phyloP scores from a whole-genome alignment of 1,140 invertebrate genomes.

The Euborellia annulipes region DNA sequence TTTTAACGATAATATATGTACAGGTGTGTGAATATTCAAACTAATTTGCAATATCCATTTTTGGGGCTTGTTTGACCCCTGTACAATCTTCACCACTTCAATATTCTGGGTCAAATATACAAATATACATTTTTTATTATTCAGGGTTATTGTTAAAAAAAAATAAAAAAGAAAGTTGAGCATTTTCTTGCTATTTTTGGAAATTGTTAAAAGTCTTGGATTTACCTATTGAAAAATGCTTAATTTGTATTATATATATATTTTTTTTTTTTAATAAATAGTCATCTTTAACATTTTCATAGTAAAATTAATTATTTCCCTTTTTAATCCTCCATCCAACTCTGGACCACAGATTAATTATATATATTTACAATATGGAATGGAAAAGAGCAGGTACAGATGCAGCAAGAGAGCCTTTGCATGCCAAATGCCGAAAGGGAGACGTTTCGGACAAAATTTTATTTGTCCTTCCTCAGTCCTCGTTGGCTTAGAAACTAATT shows the following conservation, averaged over 20 bases:
- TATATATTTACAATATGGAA: too few species aligned
- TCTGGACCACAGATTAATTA: too few species aligned
- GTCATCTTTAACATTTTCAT: slow-evolving; percentile 1
- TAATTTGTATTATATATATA: slow-evolving; percentile 8
- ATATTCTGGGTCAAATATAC: neutral
- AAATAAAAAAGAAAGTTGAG: slow-evolving; percentile 4
- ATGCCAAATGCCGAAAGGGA: too few species aligned
- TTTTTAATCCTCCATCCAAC: too few species aligned
- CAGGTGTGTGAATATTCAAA: neutral
- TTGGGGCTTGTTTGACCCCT: slow-evolving; percentile 1
- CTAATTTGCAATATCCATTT: slow-evolving; percentile 1
- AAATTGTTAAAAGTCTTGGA: slow-evolving; percentile 8
- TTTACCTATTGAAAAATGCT: slow-evolving; percentile 7
- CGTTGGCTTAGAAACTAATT: too few species aligned
- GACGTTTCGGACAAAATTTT: too few species aligned
- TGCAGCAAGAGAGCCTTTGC: too few species aligned
- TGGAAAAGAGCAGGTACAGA: too few species aligned
- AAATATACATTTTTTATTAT: slow-evolving; percentile 5
- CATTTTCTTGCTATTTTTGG: slow-evolving; percentile 8
- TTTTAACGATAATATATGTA: slow-evolving; percentile 3
- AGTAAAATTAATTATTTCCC: too few species aligned
- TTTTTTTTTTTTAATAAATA: slow-evolving; percentile 9
- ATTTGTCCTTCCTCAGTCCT: too few species aligned
- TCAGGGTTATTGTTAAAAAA: slow-evolving; percentile 9
- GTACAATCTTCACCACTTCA: neutral